phyloP scores from a whole-genome alignment of 2,797 vertebrate genomes.

The Nasua narica region DNA sequence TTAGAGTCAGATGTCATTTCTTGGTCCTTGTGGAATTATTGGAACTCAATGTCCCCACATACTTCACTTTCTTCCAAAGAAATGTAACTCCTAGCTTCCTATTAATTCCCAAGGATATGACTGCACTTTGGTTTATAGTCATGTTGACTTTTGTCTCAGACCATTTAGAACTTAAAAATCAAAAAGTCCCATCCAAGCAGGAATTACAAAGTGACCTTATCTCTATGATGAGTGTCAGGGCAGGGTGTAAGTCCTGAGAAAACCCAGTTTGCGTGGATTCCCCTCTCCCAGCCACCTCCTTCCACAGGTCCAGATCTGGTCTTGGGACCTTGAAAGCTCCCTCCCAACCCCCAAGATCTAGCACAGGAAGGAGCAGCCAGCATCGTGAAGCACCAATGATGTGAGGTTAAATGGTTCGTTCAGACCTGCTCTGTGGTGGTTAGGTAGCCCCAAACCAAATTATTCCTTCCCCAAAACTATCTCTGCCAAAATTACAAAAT shows the following conservation, averaged over 20 bases:
- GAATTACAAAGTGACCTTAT: neutral
- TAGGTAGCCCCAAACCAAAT: neutral
- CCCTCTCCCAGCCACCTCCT: neutral
- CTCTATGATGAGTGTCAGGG: neutral
- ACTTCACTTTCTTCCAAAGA: neutral
- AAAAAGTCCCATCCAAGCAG: neutral
- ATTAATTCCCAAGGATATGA: neutral
- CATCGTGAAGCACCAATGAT: neutral
- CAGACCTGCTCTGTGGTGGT: neutral
- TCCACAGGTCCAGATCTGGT: neutral
- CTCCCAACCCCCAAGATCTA: neutral
- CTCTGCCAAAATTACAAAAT: neutral
- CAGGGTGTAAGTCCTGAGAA: neutral
- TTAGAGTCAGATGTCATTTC: neutral
- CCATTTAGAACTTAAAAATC: conserved; percentile 9
- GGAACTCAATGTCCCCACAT: neutral
- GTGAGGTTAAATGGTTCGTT: neutral
- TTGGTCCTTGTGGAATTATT: neutral
- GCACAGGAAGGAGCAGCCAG: neutral
- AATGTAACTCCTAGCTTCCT: neutral
- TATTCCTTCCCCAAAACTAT: neutral
- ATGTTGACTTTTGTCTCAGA: neutral
- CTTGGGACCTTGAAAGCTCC: neutral
- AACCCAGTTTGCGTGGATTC: neutral
- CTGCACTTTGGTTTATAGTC: neutral